Percentiles rank a stretch among this genome's conserved stretches.
Evolutionary conservation across 2,888 invertebrate species (phyloP).

Genomic region (Sussaba pulchella): DNA sequence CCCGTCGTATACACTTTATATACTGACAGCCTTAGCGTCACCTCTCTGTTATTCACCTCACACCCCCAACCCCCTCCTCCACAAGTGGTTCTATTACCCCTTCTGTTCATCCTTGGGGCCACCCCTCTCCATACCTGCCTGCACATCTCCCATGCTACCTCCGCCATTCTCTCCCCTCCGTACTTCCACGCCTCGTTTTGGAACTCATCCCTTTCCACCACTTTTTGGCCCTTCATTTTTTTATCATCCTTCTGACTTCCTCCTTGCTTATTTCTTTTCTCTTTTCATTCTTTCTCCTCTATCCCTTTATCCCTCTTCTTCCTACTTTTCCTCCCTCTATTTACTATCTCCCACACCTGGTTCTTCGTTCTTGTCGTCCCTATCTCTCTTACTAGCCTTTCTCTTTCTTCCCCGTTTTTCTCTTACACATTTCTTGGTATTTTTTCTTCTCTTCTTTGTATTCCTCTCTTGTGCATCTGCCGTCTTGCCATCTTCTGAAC

Average conservation of each 20-base stretch:
- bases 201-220: neutral
- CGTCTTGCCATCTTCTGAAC: neutral
- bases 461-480: no score
- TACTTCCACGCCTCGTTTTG: neutral
- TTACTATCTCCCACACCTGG: no score
- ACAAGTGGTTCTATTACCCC: constrained; percentile 23
- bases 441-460: no score
- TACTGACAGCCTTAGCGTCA: constrained; percentile 21
- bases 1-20: neutral
- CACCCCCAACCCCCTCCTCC: constrained; percentile 26
- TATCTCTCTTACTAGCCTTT: no score
- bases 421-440: no score
- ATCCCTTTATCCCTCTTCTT: no score
- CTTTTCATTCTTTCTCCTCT: no score
- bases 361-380: no score
- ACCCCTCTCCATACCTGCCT: neutral
- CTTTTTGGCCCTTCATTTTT: neutral
- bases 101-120: constrained; percentile 30
- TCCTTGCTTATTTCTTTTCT: no score
- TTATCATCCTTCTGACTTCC: neutral
- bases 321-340: no score
- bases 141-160: constrained; percentile 6
- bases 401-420: no score
- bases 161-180: neutral
- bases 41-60: neutral